Base-by-base conservation (phyloP, 2,888 invertebrate species). In the Agriopis leucophaearia region DNA sequence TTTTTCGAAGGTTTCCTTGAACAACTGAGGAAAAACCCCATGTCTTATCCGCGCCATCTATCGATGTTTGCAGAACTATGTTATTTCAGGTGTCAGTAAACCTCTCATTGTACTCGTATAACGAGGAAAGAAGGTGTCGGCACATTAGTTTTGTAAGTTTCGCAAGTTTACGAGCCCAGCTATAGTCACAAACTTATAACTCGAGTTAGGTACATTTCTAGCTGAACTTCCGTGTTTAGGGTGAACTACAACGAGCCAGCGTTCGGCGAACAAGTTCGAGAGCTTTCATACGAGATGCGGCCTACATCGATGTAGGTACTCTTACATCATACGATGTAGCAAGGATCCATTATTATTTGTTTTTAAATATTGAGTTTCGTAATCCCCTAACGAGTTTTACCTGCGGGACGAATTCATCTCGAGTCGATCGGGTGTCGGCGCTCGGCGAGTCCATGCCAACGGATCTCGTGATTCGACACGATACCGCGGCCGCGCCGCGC, bases 391-490 rank as follows among this genome's bases (percentile, higher is more conserved):
- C 69, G 51, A 66, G 69, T 67, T 56, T 15, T 57, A 59, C 62
- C 64, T 56, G 69, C 69, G 64, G 55, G 64, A 61, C 64, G 64
- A 62, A 71, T 66, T 51, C 48, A 52, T 61, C 59, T 57, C 64
- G 66, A 64, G 66, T 45, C 60, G 44, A 18, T 13, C 8, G 44
- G 7, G 16, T 16, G 27, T 27, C n/a, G 27, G 1, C 27, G 27
- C 6, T 3, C 15, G 59, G 48, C 47, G 62, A 47, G 56, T n/a
- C 40, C 16, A 64, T 48, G 48, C 16, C 58, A 64, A 52, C 61
- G 63, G 52, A 35, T 58, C 69, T 58, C 54, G 66, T 64, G 72
- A 76, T 74, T 72, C 70, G 74, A 74, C 74, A 69, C 77, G 72
- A 70, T 62, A 55, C 48, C 50, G 18, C 45, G 42, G 45, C 51